Conservation (phyloP, 1,140 invertebrate genomes). For the Ceratina japonica region DNA sequence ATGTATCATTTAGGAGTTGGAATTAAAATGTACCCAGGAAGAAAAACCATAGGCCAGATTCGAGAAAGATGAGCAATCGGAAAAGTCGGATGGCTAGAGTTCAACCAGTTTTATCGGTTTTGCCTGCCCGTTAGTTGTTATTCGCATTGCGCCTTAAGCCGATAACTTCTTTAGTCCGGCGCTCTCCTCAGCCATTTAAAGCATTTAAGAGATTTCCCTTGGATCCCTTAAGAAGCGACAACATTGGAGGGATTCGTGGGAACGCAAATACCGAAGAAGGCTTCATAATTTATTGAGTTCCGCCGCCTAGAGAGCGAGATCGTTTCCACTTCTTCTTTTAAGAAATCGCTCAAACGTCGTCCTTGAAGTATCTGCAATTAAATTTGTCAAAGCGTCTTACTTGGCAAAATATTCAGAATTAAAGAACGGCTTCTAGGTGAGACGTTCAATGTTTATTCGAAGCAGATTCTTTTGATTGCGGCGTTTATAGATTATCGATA, state of each 20-base stretch:
- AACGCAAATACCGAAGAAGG: conserved; percentile 25
- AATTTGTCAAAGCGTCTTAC: conserved; percentile 2
- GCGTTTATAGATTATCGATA: neutral
- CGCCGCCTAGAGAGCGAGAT: neutral
- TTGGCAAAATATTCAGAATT: conserved; percentile 6
- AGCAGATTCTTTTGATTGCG: neutral
- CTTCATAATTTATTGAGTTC: conserved; percentile 24
- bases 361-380: conserved; percentile 1
- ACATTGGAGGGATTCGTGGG: conserved; percentile 34
- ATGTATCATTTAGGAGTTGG: neutral
- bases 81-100: neutral
- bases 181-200: conserved; percentile 50
- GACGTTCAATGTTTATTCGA: neutral
- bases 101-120: conserved; percentile 23
- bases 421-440: neutral
- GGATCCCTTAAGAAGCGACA: conserved; percentile 42
- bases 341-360: conserved; percentile 2
- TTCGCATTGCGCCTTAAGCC: conserved; percentile 36
- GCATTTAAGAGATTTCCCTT: conserved; percentile 48
- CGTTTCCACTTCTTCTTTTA: conserved; percentile 2
- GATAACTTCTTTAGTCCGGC: conserved; percentile 56
- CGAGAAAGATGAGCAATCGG: neutral
- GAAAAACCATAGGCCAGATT: neutral
- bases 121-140: conserved; percentile 6
- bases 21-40: conserved; percentile 2